Evolutionary conservation across 2,797 vertebrate genomes (phyloP), one percentile per base, ranked within the genome.

Genomic region (Margarornis squamiger): DNA sequence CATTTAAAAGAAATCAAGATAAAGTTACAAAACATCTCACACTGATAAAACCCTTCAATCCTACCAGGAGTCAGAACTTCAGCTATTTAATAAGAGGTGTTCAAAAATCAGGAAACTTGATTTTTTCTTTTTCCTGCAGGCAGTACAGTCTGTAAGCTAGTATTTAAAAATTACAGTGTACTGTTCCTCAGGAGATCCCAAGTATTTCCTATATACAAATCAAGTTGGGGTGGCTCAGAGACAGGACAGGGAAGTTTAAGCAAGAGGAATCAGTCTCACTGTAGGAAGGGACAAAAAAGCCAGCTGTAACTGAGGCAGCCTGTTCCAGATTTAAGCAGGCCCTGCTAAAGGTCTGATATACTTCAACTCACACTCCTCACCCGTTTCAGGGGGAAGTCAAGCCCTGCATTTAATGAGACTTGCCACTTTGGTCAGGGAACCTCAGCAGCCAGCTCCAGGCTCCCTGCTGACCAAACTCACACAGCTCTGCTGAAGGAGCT

Each of bases 321-420:
- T 7, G 7, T 29, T 14, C 39, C 3, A 7, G 34, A 21, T 29
- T 34, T 26, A 73, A n/a, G 17, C 8, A 68, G 14, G 22, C 38
- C 32, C 12, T 8, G 17, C 30, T 36, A 38, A 14, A 0, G 3
- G 18, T 10, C 62, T 38, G 34, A 36, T 3, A 8, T 13, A 43
- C 52, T 34, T 34, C 41, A 65, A 0, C 45, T 10, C 30, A 24
- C 27, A 38, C 29, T 52, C 49, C 46, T 59, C 55, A 48, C 13
- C 29, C 23, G 26, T 4, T 43, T 39, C 46, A 39, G 34, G 54
- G 19, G 38, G 6, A 55, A 52, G 7, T 24, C 23, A 65, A 83
- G 38, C 12, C 18, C 30, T 43, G 39, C 21, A 13, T 39, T 73
- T 36, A 17, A 54, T 24, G 6, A 59, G 29, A n/a, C 20, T 10